Evolutionary conservation across 2,888 invertebrate species (phyloP), one percentile per base, ranked within the genome.

Genomic region (Aethes cnicana): DNA sequence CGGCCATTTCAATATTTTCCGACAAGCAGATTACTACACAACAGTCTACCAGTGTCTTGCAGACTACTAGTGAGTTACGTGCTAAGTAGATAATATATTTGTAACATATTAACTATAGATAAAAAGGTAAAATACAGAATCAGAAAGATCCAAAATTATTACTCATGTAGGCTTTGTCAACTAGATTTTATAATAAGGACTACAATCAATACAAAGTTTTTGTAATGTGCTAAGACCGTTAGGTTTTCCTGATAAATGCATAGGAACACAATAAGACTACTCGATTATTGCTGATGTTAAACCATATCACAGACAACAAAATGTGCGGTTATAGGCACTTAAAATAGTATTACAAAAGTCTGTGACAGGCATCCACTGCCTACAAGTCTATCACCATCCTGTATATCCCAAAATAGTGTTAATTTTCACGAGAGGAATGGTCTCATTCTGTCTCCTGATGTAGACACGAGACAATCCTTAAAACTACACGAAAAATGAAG

Each of bases 51-150:
- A 28, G 25, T 52, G 44, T 46, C 44, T 52, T 52, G 30, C 20
- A 46, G 44, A 46, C 52, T 52, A 52, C 37, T 33, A 52, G 39
- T 52, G 52, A 52, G 33, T 52, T 33, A 46, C n/a, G 37, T 46
- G 44, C 39, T 33, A 52, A 44, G 32, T 46, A 52, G 37, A 39
- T 44, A 52, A 36, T 37, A 44, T 30, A 37, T 30, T 28, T 49
- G 52, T 44, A 50, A 50, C n/a, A n/a, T 50, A 44, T 32, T 14
- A 36, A 36, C 11, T 36, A 50, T 18, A 50, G 28, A 25, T 50
- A 50, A 28, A 43, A 50, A 43, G 16, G 21, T 35, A 33, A 35
- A 26, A 28, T 43, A 43, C 18, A 32, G 36, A 47, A 43, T 28
- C 50, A 30, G 36, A 37, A 43, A 36, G 36, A 16, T 16, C 36